A percentile compares a stretch with the other conserved stretches of the same genome.
phyloP scores from a whole-genome alignment of 2,888 invertebrate genomes.

The Chydorus sphaericus region DNA sequence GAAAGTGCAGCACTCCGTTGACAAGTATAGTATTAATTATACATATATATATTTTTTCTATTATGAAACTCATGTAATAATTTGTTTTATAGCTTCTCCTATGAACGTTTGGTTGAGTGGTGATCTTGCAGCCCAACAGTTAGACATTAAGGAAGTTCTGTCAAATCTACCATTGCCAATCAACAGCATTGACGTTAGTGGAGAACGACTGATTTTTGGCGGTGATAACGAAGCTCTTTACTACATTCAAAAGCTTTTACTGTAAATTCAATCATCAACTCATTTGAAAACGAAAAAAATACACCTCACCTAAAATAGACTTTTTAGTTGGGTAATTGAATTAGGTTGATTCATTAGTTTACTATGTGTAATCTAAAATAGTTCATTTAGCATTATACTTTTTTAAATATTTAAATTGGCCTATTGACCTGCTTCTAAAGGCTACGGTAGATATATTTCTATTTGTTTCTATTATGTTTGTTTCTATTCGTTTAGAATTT shows the following conservation, averaged over 20 bases:
- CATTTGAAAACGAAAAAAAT: background rate
- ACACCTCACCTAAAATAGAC: background rate
- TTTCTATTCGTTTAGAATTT: no score
- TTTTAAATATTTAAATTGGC: no score
- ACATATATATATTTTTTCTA: no score
- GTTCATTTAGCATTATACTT: no score
- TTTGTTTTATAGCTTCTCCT: background rate
- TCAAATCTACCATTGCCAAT: slow-evolving; percentile 58
- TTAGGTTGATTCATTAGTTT: no score
- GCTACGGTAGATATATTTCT: no score
- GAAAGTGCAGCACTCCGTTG: background rate
- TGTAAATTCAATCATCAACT: slow-evolving; percentile 6
- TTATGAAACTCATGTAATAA: no score
- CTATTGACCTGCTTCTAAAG: no score
- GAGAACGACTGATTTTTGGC: slow-evolving; percentile 59
- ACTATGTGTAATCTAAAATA: no score
- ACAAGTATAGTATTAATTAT: slow-evolving; percentile 9
- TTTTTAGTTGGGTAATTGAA: no score
- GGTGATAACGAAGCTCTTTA: slow-evolving; percentile 81
- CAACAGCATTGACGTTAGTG: slow-evolving; percentile 64
- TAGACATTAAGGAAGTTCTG: slow-evolving; percentile 42
- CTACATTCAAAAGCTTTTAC: slow-evolving; percentile 44
- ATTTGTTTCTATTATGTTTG: no score
- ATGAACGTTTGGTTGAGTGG: background rate
- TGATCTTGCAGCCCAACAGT: slow-evolving; percentile 34